phyloP scores from a whole-genome alignment of 2,888 invertebrate species.

The Tryphoninae sp. region DNA sequence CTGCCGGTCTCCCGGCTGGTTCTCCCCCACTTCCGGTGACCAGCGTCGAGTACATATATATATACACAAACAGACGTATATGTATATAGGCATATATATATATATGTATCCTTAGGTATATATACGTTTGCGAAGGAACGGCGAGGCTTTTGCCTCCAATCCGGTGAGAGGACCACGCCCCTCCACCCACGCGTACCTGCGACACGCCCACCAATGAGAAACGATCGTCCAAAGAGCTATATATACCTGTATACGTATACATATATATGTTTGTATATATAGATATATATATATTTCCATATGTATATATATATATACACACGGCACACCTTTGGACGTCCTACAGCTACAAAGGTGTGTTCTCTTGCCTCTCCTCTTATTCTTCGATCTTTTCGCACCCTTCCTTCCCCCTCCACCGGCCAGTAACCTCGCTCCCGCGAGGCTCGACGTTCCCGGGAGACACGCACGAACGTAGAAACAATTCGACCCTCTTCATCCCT shows the following conservation, averaged over 20 bases:
- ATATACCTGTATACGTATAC: conserved; percentile 25
- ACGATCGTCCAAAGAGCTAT: conserved; percentile 47
- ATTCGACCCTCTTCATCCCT: background rate
- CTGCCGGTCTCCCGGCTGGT: conserved; percentile 46
- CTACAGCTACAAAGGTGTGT: conserved; percentile 48
- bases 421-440: conserved; percentile 50
- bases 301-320: conserved; percentile 12
- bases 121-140: conserved; percentile 51
- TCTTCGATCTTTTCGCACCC: conserved; percentile 41
- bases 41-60: conserved; percentile 29
- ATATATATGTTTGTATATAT: conserved; percentile 15
- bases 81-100: background rate
- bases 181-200: conserved; percentile 81
- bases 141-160: conserved; percentile 72
- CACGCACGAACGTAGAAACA: conserved; percentile 38
- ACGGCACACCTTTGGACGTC: conserved; percentile 18
- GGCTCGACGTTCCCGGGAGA: conserved; percentile 42
- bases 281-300: conserved; percentile 14
- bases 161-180: conserved; percentile 76
- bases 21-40: conserved; percentile 67
- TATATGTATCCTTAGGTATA: background rate
- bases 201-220: conserved; percentile 78
- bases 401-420: conserved; percentile 51
- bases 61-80: background rate
- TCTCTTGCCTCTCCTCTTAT: conserved; percentile 42